These are phyloP conservation scores for Triplophysa dalaica DNA, from an alignment of 2,113 vertebrate genomes.

Conservation along the genomic window DNA sequence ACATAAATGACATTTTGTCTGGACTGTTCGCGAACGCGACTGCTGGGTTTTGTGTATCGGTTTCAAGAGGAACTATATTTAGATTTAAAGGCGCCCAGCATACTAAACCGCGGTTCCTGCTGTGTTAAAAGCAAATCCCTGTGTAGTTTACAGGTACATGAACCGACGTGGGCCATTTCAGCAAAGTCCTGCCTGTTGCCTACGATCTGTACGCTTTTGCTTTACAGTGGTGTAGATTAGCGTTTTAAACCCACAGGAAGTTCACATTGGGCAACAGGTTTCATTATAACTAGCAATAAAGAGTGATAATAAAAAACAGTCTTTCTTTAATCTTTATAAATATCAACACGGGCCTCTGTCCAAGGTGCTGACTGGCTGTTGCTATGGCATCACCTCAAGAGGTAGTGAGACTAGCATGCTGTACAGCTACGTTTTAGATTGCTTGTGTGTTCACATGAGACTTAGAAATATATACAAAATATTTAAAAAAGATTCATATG, in stretches of 20 bases:
- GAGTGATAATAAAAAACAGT: background rate
- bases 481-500: no score
- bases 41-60: slow-evolving; percentile 57
- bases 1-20: background rate
- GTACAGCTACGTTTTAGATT: background rate
- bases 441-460: background rate
- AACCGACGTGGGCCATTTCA: background rate
- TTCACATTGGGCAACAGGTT: background rate
- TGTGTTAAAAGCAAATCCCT: slow-evolving; percentile 11
- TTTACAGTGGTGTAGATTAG: background rate
- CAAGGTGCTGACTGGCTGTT: slow-evolving; percentile 70
- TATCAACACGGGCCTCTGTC: slow-evolving; percentile 60
- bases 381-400: slow-evolving; percentile 17
- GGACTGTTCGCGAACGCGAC: slow-evolving; percentile 27
- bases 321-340: background rate
- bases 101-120: background rate
- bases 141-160: slow-evolving; percentile 1
- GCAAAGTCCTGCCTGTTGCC: background rate
- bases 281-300: background rate
- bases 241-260: background rate
- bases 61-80: slow-evolving; percentile 69
- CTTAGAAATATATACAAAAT: no score
- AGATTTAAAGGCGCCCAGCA: slow-evolving; percentile 70
- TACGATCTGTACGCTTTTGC: background rate
- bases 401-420: background rate